Evolutionary conservation across 2,797 vertebrate species (phyloP).

Genomic region (Pseudocheirus occidentalis): DNA sequence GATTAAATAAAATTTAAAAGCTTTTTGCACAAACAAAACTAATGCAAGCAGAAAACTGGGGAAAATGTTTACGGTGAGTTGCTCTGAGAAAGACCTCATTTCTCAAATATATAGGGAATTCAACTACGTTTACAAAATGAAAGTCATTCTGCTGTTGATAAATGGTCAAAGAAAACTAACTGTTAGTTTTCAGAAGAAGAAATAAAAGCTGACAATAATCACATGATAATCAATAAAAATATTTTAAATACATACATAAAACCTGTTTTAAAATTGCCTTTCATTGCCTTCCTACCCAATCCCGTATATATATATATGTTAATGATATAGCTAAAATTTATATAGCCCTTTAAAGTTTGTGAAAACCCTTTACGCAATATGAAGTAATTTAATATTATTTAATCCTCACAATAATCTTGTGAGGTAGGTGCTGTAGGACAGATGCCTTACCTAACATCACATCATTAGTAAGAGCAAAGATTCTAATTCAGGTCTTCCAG

Average conservation of each 20-base stretch:
- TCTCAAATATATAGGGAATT: neutral
- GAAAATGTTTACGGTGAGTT: neutral
- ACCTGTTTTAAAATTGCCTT: neutral
- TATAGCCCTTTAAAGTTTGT: neutral
- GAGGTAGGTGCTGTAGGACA: neutral
- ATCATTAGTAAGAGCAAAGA: neutral
- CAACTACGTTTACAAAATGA: neutral
- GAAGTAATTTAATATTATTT: neutral
- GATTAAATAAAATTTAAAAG: neutral
- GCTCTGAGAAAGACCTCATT: neutral
- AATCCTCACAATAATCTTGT: neutral
- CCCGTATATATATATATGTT: too few relatives aligned
- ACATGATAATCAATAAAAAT: neutral
- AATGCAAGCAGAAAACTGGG: neutral
- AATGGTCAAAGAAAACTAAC: neutral
- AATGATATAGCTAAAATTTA: neutral
- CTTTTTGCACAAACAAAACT: neutral
- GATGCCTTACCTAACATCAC: conserved; percentile 29
- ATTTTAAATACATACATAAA: neutral
- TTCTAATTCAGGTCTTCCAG: neutral
- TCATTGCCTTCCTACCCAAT: neutral
- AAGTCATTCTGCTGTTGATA: neutral
- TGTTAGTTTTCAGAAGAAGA: neutral
- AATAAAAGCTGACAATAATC: neutral
- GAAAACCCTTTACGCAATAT: neutral